Conservation (phyloP, 1,140 invertebrate genomes). For the Magallana angulata region DNA sequence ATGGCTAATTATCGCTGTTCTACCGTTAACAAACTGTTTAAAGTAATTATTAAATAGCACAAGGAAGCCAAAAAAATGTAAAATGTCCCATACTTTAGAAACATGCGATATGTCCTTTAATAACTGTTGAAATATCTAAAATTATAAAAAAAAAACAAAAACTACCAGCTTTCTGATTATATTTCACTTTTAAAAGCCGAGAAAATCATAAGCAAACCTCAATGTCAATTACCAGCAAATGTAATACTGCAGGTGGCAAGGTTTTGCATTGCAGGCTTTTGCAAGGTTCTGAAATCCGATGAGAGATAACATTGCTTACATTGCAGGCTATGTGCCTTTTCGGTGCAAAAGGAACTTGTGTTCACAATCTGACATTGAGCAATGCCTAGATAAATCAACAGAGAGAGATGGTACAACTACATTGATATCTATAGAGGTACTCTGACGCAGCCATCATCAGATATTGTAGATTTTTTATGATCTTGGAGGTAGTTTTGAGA, state of each 20-base stretch:
- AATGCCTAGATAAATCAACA: not conserved
- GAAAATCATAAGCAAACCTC: not conserved
- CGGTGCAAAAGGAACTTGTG: not conserved
- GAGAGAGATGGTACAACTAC: no score
- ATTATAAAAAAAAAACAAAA: not conserved
- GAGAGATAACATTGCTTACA: not conserved
- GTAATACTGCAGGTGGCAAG: not conserved
- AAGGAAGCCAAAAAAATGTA: no score
- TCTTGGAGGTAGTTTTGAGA: not conserved
- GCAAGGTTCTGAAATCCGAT: no score
- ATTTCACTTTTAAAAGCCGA: not conserved
- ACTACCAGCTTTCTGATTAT: not conserved
- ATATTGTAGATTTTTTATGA: not conserved
- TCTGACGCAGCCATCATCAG: not conserved
- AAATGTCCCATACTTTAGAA: no score
- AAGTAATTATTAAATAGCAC: no score
- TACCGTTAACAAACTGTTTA: no score
- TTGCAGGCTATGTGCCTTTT: conserved; percentile 10
- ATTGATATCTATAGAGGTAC: conserved; percentile 4
- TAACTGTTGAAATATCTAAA: not conserved
- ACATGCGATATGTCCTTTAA: no score
- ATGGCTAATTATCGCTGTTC: no score
- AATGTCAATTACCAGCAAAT: not conserved
- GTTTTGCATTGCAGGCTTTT: not conserved
- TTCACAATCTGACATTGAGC: not conserved